Percentiles rank a stretch among this genome's conserved stretches.
These are phyloP conservation scores for Passer montanus DNA, from an alignment of 2,113 vertebrate genomes.

Conservation along the genomic window DNA sequence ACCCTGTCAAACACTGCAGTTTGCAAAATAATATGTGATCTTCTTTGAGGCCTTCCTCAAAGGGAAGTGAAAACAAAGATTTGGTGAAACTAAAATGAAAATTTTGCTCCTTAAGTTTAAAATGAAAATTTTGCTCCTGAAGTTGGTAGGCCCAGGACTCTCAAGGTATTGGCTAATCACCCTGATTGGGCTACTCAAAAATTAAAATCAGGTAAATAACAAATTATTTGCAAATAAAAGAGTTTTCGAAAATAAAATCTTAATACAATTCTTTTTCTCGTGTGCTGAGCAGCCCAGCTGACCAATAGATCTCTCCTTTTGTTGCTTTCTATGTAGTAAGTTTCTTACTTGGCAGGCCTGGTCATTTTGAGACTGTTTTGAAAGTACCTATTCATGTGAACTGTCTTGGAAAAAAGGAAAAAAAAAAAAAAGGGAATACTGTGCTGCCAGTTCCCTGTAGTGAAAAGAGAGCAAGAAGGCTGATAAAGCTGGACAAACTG, in stretches of 20 bases:
- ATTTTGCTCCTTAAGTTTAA: not conserved
- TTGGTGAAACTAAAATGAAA: not conserved
- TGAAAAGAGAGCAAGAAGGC: not conserved
- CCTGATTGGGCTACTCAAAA: not conserved
- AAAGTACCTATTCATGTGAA: not conserved
- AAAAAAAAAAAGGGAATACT: not conserved
- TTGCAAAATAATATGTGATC: not conserved
- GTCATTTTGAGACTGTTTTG: not conserved
- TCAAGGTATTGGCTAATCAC: not conserved
- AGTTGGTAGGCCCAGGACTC: not conserved
- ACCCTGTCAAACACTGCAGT: not conserved
- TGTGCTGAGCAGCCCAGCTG: not conserved
- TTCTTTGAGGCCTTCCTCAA: not conserved
- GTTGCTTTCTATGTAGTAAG: not conserved
- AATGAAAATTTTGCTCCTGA: not conserved
- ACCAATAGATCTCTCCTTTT: not conserved
- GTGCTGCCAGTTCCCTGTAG: not conserved
- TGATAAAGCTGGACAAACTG: not conserved
- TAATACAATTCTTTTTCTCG: not conserved
- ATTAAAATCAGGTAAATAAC: not conserved
- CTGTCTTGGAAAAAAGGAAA: not conserved
- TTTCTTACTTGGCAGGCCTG: not conserved
- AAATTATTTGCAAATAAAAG: not conserved
- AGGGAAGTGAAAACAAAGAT: not conserved
- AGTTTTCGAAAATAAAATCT: not conserved